Evolutionary conservation across 2,113 vertebrate species (phyloP).

Genomic region (Vanacampus margaritifer): DNA sequence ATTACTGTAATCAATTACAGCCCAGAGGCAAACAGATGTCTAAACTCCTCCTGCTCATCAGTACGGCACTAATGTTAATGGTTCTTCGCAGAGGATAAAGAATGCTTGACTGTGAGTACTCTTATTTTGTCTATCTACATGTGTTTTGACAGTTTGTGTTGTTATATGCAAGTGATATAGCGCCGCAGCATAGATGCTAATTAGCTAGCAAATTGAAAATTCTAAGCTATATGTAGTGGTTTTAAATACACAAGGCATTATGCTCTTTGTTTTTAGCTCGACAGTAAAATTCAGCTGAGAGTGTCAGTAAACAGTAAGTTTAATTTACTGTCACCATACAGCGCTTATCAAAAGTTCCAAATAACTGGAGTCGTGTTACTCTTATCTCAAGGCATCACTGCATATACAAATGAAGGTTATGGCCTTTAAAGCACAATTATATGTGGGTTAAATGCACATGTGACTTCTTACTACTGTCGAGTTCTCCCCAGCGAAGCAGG

Average conservation of each 20-base stretch:
- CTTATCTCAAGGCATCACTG: background rate
- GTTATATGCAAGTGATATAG: too few species aligned
- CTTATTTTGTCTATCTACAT: too few species aligned
- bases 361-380: background rate
- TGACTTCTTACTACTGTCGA: constrained; percentile 65
- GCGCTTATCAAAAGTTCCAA: background rate
- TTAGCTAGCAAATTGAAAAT: too few species aligned
- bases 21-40: background rate
- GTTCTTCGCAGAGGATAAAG: background rate
- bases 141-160: too few species aligned
- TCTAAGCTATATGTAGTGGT: too few species aligned
- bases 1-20: background rate
- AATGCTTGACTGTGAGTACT: too few species aligned
- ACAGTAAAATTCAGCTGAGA: too few species aligned
- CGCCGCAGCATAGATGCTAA: too few species aligned
- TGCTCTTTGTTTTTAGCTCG: too few species aligned
- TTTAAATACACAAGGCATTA: too few species aligned
- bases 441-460: background rate
- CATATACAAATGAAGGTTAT: background rate
- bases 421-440: background rate
- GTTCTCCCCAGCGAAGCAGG: constrained; percentile 76
- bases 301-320: too few species aligned
- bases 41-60: background rate
- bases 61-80: background rate
- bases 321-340: too few species aligned